These are phyloP conservation scores for Ophioninae sp. DNA, from an alignment of 2,888 invertebrate genomes.

Conservation along the genomic window DNA sequence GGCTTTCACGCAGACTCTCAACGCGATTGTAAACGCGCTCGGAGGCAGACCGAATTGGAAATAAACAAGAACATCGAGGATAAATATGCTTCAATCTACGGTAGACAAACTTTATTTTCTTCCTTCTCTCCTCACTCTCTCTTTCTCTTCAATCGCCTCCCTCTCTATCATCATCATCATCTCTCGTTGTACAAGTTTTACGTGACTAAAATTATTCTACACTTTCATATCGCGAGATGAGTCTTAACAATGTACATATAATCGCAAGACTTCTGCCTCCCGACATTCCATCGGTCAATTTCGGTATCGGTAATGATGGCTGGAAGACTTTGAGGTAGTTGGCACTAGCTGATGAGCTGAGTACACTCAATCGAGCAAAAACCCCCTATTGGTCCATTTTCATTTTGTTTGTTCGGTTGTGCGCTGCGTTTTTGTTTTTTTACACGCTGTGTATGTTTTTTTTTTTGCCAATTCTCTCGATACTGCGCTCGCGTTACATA, in stretches of 20 bases:
- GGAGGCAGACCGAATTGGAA: background rate
- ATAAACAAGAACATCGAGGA: background rate
- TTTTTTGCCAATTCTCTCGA: constrained; percentile 38
- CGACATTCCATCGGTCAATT: constrained; percentile 38
- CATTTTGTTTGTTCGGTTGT: constrained; percentile 1
- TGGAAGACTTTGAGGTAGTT: constrained; percentile 61
- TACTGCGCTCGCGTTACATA: constrained; percentile 37
- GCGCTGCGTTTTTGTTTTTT: constrained; percentile 26
- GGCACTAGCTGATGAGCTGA: constrained; percentile 60
- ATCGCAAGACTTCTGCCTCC: constrained; percentile 24
- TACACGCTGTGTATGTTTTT: background rate
- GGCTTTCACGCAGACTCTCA: background rate
- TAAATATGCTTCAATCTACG: background rate
- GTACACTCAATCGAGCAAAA: constrained; percentile 54
- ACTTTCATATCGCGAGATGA: constrained; percentile 39
- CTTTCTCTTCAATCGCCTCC: background rate
- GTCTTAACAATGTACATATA: constrained; percentile 11
- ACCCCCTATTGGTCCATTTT: constrained; percentile 59
- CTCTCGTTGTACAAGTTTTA: constrained; percentile 53
- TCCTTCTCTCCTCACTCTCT: background rate
- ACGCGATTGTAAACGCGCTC: background rate
- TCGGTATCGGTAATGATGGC: constrained; percentile 39
- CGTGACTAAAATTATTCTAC: constrained; percentile 54
- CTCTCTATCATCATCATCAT: background rate
- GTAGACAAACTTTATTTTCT: constrained; percentile 16